Evolutionary conservation across 2,113 vertebrate species (phyloP).

Genomic region (Connochaetes taurinus): DNA sequence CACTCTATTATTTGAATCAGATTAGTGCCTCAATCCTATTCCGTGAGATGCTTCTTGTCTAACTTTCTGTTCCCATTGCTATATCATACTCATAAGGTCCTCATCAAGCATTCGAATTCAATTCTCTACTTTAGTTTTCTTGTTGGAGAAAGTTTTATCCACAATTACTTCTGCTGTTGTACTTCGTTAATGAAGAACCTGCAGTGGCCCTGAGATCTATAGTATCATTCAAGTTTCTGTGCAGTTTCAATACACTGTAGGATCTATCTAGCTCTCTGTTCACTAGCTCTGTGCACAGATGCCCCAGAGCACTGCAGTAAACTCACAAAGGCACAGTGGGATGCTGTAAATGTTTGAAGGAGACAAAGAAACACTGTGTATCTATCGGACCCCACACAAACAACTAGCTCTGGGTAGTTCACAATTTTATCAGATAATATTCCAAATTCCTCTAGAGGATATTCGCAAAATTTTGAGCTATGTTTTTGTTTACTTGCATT

Average conservation of each 20-base stretch:
- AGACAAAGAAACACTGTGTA: background rate
- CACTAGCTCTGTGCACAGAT: background rate
- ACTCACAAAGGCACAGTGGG: background rate
- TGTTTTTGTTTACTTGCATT: background rate
- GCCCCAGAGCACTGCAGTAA: background rate
- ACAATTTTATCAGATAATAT: background rate
- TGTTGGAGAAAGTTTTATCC: background rate
- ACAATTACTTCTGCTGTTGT: background rate
- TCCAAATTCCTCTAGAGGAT: background rate
- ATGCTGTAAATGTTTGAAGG: background rate
- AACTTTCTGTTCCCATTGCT: background rate
- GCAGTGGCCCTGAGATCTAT: background rate
- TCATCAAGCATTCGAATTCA: background rate
- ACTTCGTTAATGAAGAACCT: background rate
- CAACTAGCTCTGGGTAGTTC: background rate
- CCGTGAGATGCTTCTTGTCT: background rate
- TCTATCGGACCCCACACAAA: background rate
- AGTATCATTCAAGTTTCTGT: background rate
- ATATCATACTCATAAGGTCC: background rate
- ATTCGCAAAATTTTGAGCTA: background rate
- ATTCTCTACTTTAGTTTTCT: background rate
- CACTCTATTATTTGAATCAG: background rate
- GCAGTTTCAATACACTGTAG: background rate
- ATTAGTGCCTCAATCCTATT: background rate
- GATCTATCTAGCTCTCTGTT: background rate